Base-by-base conservation (phyloP, 2,888 invertebrate genomes). In the Himalopsyche anomala region DNA sequence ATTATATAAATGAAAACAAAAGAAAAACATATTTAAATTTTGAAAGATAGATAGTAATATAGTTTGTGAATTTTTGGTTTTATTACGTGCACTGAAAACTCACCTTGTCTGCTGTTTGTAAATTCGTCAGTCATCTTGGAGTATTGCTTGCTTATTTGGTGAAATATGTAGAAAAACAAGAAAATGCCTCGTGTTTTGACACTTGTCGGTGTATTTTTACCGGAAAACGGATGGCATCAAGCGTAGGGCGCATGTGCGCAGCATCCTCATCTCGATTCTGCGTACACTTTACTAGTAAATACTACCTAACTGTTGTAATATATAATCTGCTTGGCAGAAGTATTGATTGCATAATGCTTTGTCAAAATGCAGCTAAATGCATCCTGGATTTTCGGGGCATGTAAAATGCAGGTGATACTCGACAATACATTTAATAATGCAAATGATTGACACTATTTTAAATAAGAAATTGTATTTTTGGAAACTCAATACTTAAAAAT, bases 91-190 rank as follows among this genome's bases (percentile, higher is more conserved):
- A 51, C 51, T 51, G 15, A 15, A 12, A 19, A 55, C 82, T 74
- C 51, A 82, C 82, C 38, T 45, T 51, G 28, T 28, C 82, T 79
- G 82, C 74, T 82, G 55, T 51, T 55, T 79, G 81, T 56, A 62
- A 51, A 84, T n/a, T 84, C 81, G 36, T 86, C 80, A 40, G 79
- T 80, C 86, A 86, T 82, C n/a, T 69, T 85, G 19, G n/a, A 15
- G 17, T 45, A 12, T 54, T 80, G 12, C 80, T 19, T 38, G 69
- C 36, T 85, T 85, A 69, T 80, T 83, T 15, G 15, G 15, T 15
- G 36, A 36, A 62, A 19, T 62, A 74, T 28, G 15, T 36, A 38
- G 15, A 36, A 74, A 74, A 36, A 36, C 36, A 15, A 36, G 15
- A 15, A 74, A 36, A 74, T 12, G 28, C 74, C 80, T 80, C 45